Base-by-base conservation (phyloP, 2,113 vertebrate genomes). In the Crypturellus undulatus region DNA sequence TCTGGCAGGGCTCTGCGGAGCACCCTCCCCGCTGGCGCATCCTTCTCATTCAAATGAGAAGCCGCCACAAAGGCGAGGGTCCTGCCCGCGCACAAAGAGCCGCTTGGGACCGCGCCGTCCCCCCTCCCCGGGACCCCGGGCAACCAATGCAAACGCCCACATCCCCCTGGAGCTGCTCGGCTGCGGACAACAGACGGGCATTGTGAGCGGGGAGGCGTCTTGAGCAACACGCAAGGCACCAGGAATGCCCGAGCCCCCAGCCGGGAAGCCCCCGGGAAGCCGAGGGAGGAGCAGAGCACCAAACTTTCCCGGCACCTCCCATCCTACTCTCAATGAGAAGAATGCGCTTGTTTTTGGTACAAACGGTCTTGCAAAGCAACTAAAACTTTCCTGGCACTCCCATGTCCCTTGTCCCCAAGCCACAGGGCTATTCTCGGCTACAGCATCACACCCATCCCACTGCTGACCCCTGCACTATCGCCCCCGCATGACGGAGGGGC, bases 61-160 rank as follows among this genome's bases (percentile, higher is more conserved):
- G 77, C 58, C 13, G 65, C 51, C 75, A 94, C 79, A 95, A 97
- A 93, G 77, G 28, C 56, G 6, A 82, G 45, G 54, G 54, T 77
- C 85, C 34, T 79, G 79, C 60, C 92, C 93, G 51, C 4, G 76
- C 90, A 92, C 83, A 83, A 95, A 93, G 82, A 78, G 78, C 69
- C 25, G 12, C 78, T 83, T 77, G 79, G 89, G 69, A 65, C 0
- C 4, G 12, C 8, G 56, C 71, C n/a, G n/a, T n/a, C n/a, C n/a
- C n/a, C n/a, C n/a, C n/a, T n/a, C n/a, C n/a, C n/a, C n/a, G n/a
- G n/a, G n/a, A n/a, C n/a, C n/a, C 87, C 84, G 22, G 70, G 24
- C 0, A 54, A 77, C 69, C 86, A 97, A 97, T 96, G 79, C 92
- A 97, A 97, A 97, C 91, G 79, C 77, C 51, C 92, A 42, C 68